Percentiles rank a stretch among this genome's conserved stretches.
phyloP scores from a whole-genome alignment of 2,797 vertebrate genomes.

The Pseudotriccus pelzelni region DNA sequence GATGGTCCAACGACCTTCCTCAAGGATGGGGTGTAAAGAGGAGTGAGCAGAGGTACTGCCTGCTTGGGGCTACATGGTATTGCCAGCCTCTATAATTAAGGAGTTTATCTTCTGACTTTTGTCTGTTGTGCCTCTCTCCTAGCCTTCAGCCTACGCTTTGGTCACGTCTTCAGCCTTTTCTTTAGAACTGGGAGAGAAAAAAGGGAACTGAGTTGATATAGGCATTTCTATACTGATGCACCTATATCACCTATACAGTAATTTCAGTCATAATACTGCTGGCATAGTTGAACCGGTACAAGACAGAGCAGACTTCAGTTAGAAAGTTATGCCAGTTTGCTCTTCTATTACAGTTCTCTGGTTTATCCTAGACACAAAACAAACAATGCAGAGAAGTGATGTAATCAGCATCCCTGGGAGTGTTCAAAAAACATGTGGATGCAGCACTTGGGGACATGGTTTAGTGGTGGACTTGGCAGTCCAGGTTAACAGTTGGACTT shows the following conservation, averaged over 20 bases:
- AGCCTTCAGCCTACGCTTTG: background rate
- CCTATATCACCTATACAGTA: accelerated
- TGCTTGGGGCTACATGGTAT: background rate
- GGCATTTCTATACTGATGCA: background rate
- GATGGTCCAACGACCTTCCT: background rate
- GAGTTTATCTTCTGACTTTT: background rate
- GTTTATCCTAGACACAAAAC: background rate
- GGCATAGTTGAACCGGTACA: background rate
- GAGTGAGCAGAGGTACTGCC: background rate
- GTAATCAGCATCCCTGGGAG: background rate
- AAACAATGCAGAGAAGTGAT: background rate
- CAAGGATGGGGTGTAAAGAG: background rate
- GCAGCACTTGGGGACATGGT: background rate
- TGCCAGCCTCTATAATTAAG: background rate
- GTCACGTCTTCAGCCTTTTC: background rate
- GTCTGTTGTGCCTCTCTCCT: background rate
- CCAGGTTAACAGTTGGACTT: background rate
- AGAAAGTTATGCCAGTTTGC: background rate
- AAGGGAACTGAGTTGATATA: background rate
- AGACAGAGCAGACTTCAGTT: background rate
- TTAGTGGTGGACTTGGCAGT: background rate
- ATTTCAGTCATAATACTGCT: background rate
- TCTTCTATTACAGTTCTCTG: background rate
- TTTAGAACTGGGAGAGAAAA: background rate
- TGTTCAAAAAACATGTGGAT: background rate